Conservation (phyloP, 1,140 invertebrate species). For the Solenopsis invicta region DNA sequence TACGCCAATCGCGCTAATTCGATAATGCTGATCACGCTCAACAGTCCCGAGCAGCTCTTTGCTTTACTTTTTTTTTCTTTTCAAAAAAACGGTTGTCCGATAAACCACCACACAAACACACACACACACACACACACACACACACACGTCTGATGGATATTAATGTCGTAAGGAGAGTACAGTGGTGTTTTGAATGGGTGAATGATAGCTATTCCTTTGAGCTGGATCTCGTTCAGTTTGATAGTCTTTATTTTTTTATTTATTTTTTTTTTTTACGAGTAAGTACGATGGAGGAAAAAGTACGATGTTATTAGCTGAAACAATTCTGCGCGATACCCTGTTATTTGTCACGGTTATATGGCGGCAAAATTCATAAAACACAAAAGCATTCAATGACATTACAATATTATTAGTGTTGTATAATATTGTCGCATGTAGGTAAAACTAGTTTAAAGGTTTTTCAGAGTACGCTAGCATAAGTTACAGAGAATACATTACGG, state of each 20-base stretch:
- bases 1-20: conserved; percentile 82
- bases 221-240: not conserved
- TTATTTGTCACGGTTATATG: not conserved
- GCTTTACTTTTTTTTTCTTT: conserved; percentile 50
- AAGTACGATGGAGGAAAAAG: not conserved
- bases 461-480: conserved; percentile 28
- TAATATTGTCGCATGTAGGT: conserved; percentile 1
- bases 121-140: not conserved
- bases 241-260: not conserved
- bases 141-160: conserved; percentile 29
- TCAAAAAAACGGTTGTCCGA: conserved; percentile 27
- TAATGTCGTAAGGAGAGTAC: not conserved
- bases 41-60: conserved; percentile 69
- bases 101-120: conserved; percentile 21
- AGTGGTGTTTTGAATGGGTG: not conserved
- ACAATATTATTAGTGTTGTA: conserved; percentile 21
- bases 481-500: conserved; percentile 56
- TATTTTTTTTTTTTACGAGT: not conserved
- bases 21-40: conserved; percentile 85
- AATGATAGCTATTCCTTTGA: not conserved
- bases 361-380: not conserved
- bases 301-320: not conserved
- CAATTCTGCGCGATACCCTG: not conserved
- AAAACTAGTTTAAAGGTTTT: conserved; percentile 52
- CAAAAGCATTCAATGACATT: conserved; percentile 16